Evolutionary conservation across 1,140 invertebrate genomes (phyloP), one percentile per base, ranked within the genome.

Genomic region (Papilio xuthus): DNA sequence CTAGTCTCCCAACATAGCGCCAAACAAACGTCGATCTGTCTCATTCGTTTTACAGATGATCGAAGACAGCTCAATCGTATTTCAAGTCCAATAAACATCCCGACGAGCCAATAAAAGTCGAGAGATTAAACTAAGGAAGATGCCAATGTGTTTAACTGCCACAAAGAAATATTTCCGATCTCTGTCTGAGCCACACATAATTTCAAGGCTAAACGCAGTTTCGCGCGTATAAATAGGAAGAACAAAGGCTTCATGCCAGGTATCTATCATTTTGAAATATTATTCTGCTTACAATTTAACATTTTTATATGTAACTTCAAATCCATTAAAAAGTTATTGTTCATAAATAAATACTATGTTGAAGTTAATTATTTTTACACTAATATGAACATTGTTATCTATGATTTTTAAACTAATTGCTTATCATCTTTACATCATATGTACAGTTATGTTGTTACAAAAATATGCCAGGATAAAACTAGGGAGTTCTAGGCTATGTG

Each of bases 51-150:
- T 15, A 18, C 72, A n/a, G 18, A 75, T 32, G 72, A 56, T 42
- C 56, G 42, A 63, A 63, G 74, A 76, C 56, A 37, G 74, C 53
- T 76, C 74, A 76, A 63, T 76, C 74, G 74, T 76, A 76, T 76
- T 76, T 76, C 53, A 76, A 47, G 71, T 67, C 71, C 71, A 47
- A 44, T 73, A 73, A 63, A 76, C 53, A 63, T 9, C 37, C 9
- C 53, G 56, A 76, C 74, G n/a, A 42, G 28, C 53, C 32, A 76
- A 76, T 76, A 76, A 76, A 76, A 60, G 53, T 76, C 74, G 28
- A 23, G 32, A 76, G 50, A 76, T 76, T 76, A 63, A 76, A 56
- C 74, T 76, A 76, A 76, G 28, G n/a, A 63, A 63, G 32, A 73
- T 47, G 60, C 72, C 47, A 53, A 56, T 75, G 72, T 26, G 47